Conservation (phyloP, 2,888 invertebrate genomes). For the Oscheius onirici region DNA sequence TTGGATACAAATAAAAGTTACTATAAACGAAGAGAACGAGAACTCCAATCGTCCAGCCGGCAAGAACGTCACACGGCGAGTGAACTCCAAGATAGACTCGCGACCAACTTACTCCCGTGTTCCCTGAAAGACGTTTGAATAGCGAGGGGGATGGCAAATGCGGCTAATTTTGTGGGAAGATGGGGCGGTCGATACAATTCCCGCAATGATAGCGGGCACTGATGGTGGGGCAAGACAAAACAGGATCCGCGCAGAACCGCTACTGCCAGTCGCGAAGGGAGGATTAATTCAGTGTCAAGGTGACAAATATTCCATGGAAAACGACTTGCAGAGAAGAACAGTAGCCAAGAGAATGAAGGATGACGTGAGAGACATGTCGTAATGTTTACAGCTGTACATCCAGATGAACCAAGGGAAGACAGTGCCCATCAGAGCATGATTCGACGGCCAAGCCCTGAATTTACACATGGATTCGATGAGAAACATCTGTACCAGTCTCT, state of each 20-base stretch:
- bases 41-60: constrained; percentile 51
- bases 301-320: constrained; percentile 9
- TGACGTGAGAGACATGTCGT: constrained; percentile 37
- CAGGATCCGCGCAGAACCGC: constrained; percentile 23
- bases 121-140: constrained; percentile 43
- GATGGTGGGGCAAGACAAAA: constrained; percentile 12
- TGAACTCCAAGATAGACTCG: constrained; percentile 50
- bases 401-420: constrained; percentile 52
- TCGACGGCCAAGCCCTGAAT: constrained; percentile 51
- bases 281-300: constrained; percentile 25
- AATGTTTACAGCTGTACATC: constrained; percentile 44
- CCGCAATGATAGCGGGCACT: constrained; percentile 27
- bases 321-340: constrained; percentile 40
- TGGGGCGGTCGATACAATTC: constrained; percentile 23
- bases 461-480: neutral
- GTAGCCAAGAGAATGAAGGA: constrained; percentile 39
- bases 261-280: neutral
- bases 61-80: constrained; percentile 49
- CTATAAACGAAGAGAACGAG: constrained; percentile 42
- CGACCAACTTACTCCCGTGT: constrained; percentile 45
- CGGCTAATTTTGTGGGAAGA: constrained; percentile 12
- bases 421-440: constrained; percentile 47
- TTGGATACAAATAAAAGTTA: constrained; percentile 12
- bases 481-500: constrained; percentile 37
- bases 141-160: too few relatives aligned